A percentile compares a stretch with the other conserved stretches of the same genome.
Conservation (phyloP, 2,113 vertebrate species). For the Rhea americana region DNA sequence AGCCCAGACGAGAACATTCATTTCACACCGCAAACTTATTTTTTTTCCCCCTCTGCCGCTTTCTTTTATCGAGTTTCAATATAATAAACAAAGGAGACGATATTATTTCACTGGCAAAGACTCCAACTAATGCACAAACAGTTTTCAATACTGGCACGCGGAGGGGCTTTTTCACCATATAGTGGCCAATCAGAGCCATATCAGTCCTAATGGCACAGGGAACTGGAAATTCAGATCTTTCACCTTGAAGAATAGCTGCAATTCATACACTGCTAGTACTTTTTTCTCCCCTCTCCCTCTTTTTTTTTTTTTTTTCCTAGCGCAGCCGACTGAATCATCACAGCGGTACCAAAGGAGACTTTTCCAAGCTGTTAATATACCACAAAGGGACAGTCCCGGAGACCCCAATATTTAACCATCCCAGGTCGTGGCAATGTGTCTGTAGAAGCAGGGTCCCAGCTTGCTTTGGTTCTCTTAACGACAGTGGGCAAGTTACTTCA, state of each 20-base stretch:
- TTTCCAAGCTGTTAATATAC: neutral
- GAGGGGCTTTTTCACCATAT: neutral
- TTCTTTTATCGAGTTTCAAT: slow-evolving; percentile 47
- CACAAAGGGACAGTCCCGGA: neutral
- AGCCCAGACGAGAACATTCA: slow-evolving; percentile 57
- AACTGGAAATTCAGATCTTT: neutral
- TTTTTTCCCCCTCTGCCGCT: neutral
- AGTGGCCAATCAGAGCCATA: neutral
- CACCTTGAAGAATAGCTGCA: neutral
- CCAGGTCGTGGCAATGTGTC: neutral
- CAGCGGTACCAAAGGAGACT: neutral
- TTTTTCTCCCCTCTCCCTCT: too few species aligned
- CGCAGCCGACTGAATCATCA: neutral
- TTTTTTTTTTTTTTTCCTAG: neutral
- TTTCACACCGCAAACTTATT: slow-evolving; percentile 2
- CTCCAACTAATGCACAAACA: slow-evolving; percentile 14
- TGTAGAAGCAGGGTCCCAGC: too few species aligned
- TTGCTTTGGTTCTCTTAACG: accelerated
- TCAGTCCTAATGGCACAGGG: neutral
- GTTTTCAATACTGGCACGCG: slow-evolving; percentile 17
- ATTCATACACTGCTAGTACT: neutral
- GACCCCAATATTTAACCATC: neutral
- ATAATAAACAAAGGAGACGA: slow-evolving; percentile 54
- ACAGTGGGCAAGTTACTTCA: neutral
- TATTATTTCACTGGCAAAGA: slow-evolving; percentile 38